These are phyloP conservation scores for Coracopsis vasa DNA, from an alignment of 2,113 vertebrate genomes.

Conservation along the genomic window DNA sequence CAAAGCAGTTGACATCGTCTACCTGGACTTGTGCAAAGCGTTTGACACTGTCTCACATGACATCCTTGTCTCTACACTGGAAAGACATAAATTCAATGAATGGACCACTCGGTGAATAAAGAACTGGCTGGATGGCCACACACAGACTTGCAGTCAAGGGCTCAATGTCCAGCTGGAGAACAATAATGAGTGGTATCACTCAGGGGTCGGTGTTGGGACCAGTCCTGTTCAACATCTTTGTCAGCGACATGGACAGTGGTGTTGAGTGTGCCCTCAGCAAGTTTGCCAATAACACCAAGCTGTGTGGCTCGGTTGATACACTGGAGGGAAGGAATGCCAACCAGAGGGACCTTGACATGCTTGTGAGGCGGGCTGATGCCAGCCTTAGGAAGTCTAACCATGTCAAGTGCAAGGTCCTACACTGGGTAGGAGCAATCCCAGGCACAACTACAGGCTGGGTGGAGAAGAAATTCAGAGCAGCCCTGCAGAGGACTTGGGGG, in stretches of 20 bases:
- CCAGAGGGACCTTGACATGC: too few species aligned
- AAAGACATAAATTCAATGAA: not conserved
- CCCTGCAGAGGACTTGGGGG: too few species aligned
- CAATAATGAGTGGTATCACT: not conserved
- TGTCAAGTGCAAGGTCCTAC: too few species aligned
- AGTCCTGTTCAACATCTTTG: not conserved
- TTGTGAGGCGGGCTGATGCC: too few species aligned
- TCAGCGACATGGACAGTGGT: not conserved
- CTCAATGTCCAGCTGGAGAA: not conserved
- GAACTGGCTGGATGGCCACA: not conserved
- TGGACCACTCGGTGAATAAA: not conserved
- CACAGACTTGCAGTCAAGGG: not conserved
- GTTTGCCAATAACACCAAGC: too few species aligned
- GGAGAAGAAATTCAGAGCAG: too few species aligned
- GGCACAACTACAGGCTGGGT: too few species aligned
- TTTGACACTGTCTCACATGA: not conserved
- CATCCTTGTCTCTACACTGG: not conserved
- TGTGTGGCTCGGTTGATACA: too few species aligned
- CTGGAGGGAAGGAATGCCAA: too few species aligned
- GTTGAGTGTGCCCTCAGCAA: not conserved
- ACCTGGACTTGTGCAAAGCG: not conserved
- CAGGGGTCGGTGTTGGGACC: too few species aligned
- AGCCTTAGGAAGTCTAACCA: too few species aligned
- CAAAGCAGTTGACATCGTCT: not conserved
- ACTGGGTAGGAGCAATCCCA: too few species aligned